Percentiles rank a stretch among this genome's conserved stretches.
These are phyloP conservation scores for Drosophila kanapiae DNA, from an alignment of 1,140 invertebrate species.

Conservation along the genomic window DNA sequence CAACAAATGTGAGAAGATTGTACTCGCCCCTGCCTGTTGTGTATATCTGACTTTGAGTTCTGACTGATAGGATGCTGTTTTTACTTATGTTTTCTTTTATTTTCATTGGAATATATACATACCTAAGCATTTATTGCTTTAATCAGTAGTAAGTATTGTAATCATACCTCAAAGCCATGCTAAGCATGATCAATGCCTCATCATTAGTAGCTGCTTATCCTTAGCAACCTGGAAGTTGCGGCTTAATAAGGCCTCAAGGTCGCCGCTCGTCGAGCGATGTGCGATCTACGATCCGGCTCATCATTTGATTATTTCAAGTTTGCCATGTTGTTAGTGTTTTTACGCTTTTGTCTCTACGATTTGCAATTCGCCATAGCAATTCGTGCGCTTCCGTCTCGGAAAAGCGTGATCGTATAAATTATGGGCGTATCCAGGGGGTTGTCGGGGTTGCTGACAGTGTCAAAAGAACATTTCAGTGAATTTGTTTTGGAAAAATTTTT, in stretches of 20 bases:
- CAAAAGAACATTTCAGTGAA: slow-evolving; percentile 70
- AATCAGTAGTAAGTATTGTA: neutral
- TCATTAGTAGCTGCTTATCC: slow-evolving; percentile 57
- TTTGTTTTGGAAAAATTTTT: slow-evolving; percentile 72
- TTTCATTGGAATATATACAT: neutral
- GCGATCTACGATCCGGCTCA: slow-evolving; percentile 37
- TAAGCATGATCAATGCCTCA: slow-evolving; percentile 33
- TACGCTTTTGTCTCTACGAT: slow-evolving; percentile 41
- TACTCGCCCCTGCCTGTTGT: neutral
- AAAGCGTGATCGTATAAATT: slow-evolving; percentile 48
- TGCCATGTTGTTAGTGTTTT: slow-evolving; percentile 15
- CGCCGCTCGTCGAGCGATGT: slow-evolving; percentile 14
- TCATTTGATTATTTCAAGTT: slow-evolving; percentile 53
- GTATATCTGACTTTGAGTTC: slow-evolving; percentile 2
- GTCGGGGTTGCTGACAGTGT: slow-evolving; percentile 50
- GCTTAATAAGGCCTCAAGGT: slow-evolving; percentile 71
- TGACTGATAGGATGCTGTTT: slow-evolving; percentile 1
- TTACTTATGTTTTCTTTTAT: neutral
- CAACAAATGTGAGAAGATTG: slow-evolving; percentile 44
- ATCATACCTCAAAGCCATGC: slow-evolving; percentile 10
- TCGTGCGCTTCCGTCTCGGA: slow-evolving; percentile 71
- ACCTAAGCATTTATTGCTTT: no score
- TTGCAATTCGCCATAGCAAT: slow-evolving; percentile 40
- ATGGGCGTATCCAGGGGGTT: slow-evolving; percentile 5
- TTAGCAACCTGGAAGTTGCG: slow-evolving; percentile 68